These are phyloP conservation scores for Calcarius ornatus DNA, from an alignment of 2,113 vertebrate genomes.

Conservation along the genomic window DNA sequence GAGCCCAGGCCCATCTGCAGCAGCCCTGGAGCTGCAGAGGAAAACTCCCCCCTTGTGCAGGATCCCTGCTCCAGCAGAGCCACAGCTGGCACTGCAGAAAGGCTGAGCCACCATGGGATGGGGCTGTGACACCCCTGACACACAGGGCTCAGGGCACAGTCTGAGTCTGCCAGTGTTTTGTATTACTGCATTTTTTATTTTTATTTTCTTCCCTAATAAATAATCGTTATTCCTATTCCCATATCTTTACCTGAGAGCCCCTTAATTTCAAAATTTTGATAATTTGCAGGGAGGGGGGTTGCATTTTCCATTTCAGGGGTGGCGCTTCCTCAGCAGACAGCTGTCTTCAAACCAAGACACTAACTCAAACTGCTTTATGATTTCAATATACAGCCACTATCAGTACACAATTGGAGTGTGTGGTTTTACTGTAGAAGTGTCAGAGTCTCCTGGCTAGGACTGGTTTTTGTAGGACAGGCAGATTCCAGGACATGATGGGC, in stretches of 20 bases:
- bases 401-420: neutral
- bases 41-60: neutral
- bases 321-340: no score
- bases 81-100: neutral
- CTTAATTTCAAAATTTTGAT: no score
- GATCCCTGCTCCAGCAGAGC: neutral
- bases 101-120: neutral
- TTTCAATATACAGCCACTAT: neutral
- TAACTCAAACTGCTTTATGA: neutral
- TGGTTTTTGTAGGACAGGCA: neutral
- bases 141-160: accelerated
- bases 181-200: neutral
- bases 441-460: neutral
- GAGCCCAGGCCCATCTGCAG: neutral
- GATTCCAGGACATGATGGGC: neutral
- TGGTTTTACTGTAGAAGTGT: neutral
- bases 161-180: neutral
- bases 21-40: neutral
- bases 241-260: no score
- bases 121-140: neutral
- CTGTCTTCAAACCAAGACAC: neutral
- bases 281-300: no score
- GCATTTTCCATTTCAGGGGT: no score
- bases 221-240: no score
- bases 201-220: no score